Evolutionary conservation across 2,888 invertebrate species (phyloP).

Genomic region (Dilophus febrilis): DNA sequence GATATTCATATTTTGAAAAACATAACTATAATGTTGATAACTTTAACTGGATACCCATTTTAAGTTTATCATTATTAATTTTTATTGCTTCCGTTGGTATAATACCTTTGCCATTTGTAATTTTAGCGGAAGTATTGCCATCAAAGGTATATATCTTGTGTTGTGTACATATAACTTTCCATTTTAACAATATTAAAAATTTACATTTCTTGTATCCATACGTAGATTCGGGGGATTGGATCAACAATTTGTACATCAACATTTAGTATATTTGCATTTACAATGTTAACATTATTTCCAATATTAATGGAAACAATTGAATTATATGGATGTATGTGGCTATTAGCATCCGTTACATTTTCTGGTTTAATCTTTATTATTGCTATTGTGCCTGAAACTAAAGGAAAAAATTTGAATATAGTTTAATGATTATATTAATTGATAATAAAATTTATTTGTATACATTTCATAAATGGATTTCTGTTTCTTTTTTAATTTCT

Average conservation of each 20-base stretch:
- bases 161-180: not conserved
- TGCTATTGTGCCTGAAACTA: slow-evolving; percentile 24
- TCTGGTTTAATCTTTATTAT: slow-evolving; percentile 20
- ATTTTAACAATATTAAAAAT: not conserved
- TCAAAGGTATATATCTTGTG: slow-evolving; percentile 17
- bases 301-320: slow-evolving; percentile 16
- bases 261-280: slow-evolving; percentile 16
- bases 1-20: slow-evolving; percentile 15
- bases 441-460: not conserved
- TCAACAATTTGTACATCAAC: slow-evolving; percentile 17
- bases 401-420: slow-evolving; percentile 16
- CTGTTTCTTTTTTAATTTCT: no score
- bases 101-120: slow-evolving; percentile 20
- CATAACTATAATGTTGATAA: slow-evolving; percentile 11
- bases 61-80: slow-evolving; percentile 20
- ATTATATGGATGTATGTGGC: slow-evolving; percentile 23
- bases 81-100: slow-evolving; percentile 22
- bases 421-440: slow-evolving; percentile 13
- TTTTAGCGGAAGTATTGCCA: slow-evolving; percentile 24
- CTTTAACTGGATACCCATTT: slow-evolving; percentile 20
- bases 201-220: slow-evolving; percentile 2
- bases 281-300: slow-evolving; percentile 18
- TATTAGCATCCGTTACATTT: slow-evolving; percentile 20
- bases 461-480: no score
- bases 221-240: slow-evolving; percentile 21